Base-by-base conservation (phyloP, 1,140 invertebrate genomes). In the Manduca sexta region DNA sequence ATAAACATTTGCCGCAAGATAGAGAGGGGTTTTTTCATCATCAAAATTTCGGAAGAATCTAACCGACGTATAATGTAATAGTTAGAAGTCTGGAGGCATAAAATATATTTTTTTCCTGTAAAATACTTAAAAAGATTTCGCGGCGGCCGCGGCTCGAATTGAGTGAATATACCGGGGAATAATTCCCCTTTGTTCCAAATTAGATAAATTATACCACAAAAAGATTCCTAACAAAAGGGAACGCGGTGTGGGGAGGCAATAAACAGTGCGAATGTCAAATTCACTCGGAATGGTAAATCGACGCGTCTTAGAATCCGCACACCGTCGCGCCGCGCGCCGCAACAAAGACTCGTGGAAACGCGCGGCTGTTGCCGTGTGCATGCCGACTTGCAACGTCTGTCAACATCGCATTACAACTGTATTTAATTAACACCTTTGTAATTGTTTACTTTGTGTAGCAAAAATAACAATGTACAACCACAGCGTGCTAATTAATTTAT, bases 161-260 rank as follows among this genome's bases (percentile, higher is more conserved):
- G 49, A 50, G 43, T 51, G 40, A 58, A 41, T 40, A 56, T 46
- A 34, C 45, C 52, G 30, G 21, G 45, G 49, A 44, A 60, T 64
- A 66, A 70, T 34, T 70, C 61, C 52, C 46, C 59, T 64, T 69
- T 72, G 68, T 74, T 62, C 64, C 58, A 64, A 71, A 71, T 76
- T 69, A 71, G 56, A 74, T 71, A 70, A 75, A 75, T 76, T 76
- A 68, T 74, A 59, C 54, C 62, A 68, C 67, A 69, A 63, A 74
- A 70, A 70, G 67, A 58, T 56, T 1, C 60, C 64, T 46, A 41
- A 69, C 61, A 67, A 69, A 67, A 56, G 59, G 56, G 54, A 39
- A 53, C 26, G 40, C 40, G 40, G 46, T 46, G 56, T 49, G 52
- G 56, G 60, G 45, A 55, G 54, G 60, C 57, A 65, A 76, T 76